Evolutionary conservation across 1,140 invertebrate genomes (phyloP).

Genomic region (Lineus longissimus): DNA sequence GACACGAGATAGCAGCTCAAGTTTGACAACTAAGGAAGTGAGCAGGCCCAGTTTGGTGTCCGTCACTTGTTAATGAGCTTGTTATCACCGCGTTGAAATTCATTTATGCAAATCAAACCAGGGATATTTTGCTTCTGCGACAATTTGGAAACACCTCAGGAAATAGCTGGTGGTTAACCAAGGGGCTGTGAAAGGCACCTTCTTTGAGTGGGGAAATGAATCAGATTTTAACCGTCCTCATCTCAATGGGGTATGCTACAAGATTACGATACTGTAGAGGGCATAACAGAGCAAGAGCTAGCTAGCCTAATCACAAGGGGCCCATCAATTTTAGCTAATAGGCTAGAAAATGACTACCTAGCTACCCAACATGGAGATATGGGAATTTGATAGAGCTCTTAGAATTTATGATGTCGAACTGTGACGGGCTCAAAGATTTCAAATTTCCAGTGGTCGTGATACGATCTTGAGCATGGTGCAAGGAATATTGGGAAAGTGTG

Average conservation of each 20-base stretch:
- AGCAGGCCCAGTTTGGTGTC: background rate
- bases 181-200: background rate
- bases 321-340: constrained; percentile 4
- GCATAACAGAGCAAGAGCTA: background rate
- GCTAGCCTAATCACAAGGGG: constrained; percentile 1
- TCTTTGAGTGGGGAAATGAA: too few relatives aligned
- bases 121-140: background rate
- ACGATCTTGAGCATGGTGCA: too few relatives aligned
- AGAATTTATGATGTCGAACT: too few relatives aligned
- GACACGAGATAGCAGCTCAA: too few relatives aligned
- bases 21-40: too few relatives aligned
- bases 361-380: background rate
- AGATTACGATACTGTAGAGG: background rate
- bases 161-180: constrained; percentile 3
- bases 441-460: too few relatives aligned
- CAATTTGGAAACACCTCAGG: constrained; percentile 4
- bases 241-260: background rate
- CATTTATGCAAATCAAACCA: constrained; percentile 1
- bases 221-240: background rate
- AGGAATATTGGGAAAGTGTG: too few relatives aligned
- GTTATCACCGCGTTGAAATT: background rate
- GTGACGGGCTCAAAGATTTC: too few relatives aligned
- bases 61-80: background rate
- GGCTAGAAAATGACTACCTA: constrained; percentile 7
- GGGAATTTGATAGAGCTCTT: constrained; percentile 1